Evolutionary conservation across 2,797 vertebrate species (phyloP).

Genomic region (Garrulus glandarius): DNA sequence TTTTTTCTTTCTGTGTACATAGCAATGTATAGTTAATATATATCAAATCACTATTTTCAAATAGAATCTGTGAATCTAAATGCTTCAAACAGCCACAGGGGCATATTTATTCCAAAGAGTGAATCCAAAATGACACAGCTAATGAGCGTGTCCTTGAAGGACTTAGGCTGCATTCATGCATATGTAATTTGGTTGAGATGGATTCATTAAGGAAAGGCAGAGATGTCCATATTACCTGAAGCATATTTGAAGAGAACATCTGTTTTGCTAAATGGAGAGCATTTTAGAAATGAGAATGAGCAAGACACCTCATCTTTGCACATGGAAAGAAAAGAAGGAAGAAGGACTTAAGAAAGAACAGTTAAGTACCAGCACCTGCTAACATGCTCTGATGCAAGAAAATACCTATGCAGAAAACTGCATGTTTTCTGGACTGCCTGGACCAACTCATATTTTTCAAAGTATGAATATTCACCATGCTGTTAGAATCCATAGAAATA

Average conservation of each 20-base stretch:
- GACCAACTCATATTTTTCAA: not conserved
- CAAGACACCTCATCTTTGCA: not conserved
- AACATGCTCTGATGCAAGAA: not conserved
- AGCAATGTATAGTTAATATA: not conserved
- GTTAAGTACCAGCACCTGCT: not conserved
- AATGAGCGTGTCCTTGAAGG: slow-evolving; percentile 49
- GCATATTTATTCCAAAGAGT: slow-evolving; percentile 7
- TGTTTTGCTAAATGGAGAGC: not conserved
- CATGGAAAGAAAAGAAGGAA: not conserved
- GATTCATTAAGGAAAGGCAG: slow-evolving; percentile 12
- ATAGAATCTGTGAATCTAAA: not conserved
- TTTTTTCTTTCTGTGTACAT: not conserved
- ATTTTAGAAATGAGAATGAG: not conserved
- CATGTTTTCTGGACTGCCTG: not conserved
- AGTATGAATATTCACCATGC: not conserved
- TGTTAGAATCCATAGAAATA: not conserved
- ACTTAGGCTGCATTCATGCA: slow-evolving; percentile 16
- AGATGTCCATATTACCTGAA: slow-evolving; percentile 2
- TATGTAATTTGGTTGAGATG: not conserved
- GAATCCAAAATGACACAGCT: slow-evolving; percentile 29
- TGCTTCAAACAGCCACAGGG: not conserved
- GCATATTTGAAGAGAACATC: slow-evolving; percentile 6
- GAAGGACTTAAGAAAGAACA: not conserved
- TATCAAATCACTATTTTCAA: not conserved
- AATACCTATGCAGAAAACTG: not conserved